Conservation (phyloP, 2,888 invertebrate genomes). For the Schizaphis graminum region DNA sequence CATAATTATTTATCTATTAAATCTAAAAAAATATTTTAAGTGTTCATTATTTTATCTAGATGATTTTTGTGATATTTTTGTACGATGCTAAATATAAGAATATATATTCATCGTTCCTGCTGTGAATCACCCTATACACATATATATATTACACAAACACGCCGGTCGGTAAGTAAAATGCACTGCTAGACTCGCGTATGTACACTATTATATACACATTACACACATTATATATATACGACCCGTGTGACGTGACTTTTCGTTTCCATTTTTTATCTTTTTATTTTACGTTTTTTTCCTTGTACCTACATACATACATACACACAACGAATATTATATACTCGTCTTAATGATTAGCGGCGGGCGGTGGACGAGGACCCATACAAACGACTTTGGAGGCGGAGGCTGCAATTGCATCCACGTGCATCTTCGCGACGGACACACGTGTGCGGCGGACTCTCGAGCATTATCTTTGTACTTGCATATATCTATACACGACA, state of each 20-base stretch:
- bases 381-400: background rate
- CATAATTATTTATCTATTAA: background rate
- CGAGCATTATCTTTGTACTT: background rate
- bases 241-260: slow-evolving; percentile 30
- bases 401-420: slow-evolving; percentile 18
- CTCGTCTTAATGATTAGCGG: background rate
- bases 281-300: background rate
- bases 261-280: slow-evolving; percentile 28
- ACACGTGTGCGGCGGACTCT: background rate
- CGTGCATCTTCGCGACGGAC: background rate
- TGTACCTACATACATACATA: background rate
- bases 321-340: too few relatives aligned
- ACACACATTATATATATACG: too few relatives aligned
- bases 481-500: background rate
- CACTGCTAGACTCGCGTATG: background rate
- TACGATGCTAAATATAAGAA: background rate
- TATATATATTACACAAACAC: background rate
- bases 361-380: background rate
- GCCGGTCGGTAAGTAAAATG: too few relatives aligned
- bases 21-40: background rate
- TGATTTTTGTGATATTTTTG: background rate
- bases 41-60: background rate
- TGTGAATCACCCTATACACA: background rate
- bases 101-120: background rate
- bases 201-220: background rate